Percentiles rank a stretch among this genome's conserved stretches.
Evolutionary conservation across 2,888 invertebrate species (phyloP).

Genomic region (Drosophila prolongata): DNA sequence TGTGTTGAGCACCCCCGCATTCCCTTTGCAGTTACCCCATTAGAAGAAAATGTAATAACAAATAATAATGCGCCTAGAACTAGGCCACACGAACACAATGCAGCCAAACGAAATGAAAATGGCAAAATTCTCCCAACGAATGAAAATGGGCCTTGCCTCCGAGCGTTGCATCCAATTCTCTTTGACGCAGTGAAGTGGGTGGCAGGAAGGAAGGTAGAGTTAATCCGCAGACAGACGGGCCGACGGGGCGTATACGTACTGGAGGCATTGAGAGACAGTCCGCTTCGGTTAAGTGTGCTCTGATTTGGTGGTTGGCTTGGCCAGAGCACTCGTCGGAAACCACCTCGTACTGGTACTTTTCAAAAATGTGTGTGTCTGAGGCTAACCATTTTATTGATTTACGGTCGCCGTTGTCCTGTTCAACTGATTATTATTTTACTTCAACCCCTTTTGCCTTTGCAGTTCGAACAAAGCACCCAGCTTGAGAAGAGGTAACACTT

Average conservation of each 20-base stretch:
- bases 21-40: neutral
- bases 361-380: constrained; percentile 1
- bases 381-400: constrained; percentile 68
- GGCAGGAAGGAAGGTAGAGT: constrained; percentile 32
- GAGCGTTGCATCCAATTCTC: constrained; percentile 11
- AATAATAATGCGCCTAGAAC: constrained; percentile 64
- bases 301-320: constrained; percentile 66
- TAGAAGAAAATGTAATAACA: constrained; percentile 54
- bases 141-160: constrained; percentile 19
- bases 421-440: constrained; percentile 46
- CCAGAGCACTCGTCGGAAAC: constrained; percentile 5
- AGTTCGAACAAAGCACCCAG: constrained; percentile 33
- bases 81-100: constrained; percentile 55
- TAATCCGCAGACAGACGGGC: constrained; percentile 47
- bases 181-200: constrained; percentile 10
- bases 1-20: constrained; percentile 17
- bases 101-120: constrained; percentile 45
- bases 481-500: constrained; percentile 15
- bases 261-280: constrained; percentile 41
- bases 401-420: constrained; percentile 18
- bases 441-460: constrained; percentile 36
- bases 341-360: neutral
- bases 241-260: neutral
- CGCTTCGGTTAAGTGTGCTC: constrained; percentile 52
- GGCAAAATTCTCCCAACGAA: constrained; percentile 35